phyloP scores from a whole-genome alignment of 2,797 vertebrate genomes.

The Mycteria americana region DNA sequence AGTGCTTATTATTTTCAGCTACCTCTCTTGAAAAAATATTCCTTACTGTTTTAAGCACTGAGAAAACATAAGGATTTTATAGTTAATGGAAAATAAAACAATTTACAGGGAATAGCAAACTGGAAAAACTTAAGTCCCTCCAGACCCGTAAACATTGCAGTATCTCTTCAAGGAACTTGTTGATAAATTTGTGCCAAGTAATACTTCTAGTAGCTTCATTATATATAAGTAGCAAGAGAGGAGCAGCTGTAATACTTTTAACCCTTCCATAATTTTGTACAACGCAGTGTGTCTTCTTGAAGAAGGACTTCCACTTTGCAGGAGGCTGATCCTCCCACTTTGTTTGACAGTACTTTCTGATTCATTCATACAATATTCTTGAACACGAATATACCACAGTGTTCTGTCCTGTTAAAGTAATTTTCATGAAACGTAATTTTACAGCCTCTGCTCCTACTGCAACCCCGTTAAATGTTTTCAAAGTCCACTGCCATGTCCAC shows the following conservation, averaged over 20 bases:
- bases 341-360: not conserved
- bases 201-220: slow-evolving; percentile 5
- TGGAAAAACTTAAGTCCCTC: slow-evolving; percentile 32
- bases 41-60: not conserved
- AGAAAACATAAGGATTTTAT: slow-evolving; percentile 32
- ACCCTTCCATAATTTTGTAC: not conserved
- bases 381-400: not conserved
- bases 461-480: not conserved
- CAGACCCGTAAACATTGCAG: slow-evolving; percentile 24
- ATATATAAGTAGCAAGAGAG: not conserved
- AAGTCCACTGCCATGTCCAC: not conserved
- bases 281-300: not conserved
- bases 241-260: slow-evolving; percentile 9
- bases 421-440: slow-evolving; percentile 1
- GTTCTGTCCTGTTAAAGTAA: not conserved
- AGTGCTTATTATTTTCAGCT: not conserved
- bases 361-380: not conserved
- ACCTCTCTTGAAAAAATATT: not conserved
- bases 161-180: slow-evolving; percentile 43
- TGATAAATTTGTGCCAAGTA: slow-evolving; percentile 29
- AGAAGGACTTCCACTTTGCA: not conserved
- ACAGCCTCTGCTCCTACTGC: not conserved
- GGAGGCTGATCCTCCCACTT: not conserved
- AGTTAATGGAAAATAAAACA: slow-evolving; percentile 34
- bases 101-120: slow-evolving; percentile 18